Percentiles rank a stretch among this genome's conserved stretches.
Evolutionary conservation across 2,888 invertebrate genomes (phyloP).

Genomic region (Cantharis flavilabris): DNA sequence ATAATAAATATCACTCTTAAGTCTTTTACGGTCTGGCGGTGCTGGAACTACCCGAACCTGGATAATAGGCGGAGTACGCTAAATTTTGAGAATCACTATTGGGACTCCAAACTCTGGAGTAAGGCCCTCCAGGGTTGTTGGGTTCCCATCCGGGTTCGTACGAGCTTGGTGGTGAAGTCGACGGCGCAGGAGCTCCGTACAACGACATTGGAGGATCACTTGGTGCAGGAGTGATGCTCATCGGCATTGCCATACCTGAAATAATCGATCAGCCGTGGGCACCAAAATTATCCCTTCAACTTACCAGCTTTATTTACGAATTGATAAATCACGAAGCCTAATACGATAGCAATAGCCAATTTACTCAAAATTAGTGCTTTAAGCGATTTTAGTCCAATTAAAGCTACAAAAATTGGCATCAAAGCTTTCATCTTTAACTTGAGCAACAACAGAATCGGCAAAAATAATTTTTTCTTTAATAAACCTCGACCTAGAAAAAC

Average conservation of each 20-base stretch:
- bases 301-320: constrained; percentile 77
- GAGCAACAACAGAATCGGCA: constrained; percentile 77
- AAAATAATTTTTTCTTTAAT: constrained; percentile 80
- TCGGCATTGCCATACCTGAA: constrained; percentile 73
- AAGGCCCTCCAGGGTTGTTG: constrained; percentile 72
- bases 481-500: constrained; percentile 69
- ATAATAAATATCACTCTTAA: background rate
- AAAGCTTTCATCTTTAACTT: constrained; percentile 84
- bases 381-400: constrained; percentile 80
- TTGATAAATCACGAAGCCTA: constrained; percentile 81
- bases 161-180: constrained; percentile 68
- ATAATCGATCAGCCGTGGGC: background rate
- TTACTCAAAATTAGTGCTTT: constrained; percentile 86
- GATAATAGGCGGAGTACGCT: constrained; percentile 74
- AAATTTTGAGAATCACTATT: constrained; percentile 61
- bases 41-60: constrained; percentile 64
- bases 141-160: constrained; percentile 76
- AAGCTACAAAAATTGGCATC: constrained; percentile 78
- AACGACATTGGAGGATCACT: constrained; percentile 65
- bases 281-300: constrained; percentile 33
- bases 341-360: constrained; percentile 77
- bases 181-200: constrained; percentile 70
- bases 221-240: constrained; percentile 56
- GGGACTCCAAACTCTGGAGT: constrained; percentile 76
- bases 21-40: constrained; percentile 50